A percentile compares a stretch with the other conserved stretches of the same genome.
phyloP scores from a whole-genome alignment of 2,113 vertebrate species.

The Albula glossodonta region DNA sequence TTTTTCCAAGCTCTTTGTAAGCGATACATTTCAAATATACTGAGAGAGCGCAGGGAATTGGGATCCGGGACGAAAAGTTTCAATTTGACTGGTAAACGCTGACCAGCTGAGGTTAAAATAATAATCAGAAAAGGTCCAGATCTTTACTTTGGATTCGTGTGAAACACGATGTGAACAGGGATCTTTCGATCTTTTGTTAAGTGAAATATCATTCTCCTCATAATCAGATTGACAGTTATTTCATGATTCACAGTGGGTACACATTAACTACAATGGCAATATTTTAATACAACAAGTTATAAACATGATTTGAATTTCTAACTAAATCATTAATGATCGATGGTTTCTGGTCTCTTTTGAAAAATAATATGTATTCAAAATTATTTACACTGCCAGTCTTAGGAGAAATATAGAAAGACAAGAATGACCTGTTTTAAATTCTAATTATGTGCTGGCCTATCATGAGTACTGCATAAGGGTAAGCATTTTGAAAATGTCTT shows the following conservation, averaged over 20 bases:
- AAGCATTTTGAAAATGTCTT: too few species aligned
- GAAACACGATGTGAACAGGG: slow-evolving; percentile 28
- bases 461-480: too few species aligned
- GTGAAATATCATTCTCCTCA: not conserved
- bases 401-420: not conserved
- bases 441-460: too few species aligned
- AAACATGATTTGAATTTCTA: not conserved
- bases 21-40: slow-evolving; percentile 54
- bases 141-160: slow-evolving; percentile 30
- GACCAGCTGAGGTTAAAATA: slow-evolving; percentile 35
- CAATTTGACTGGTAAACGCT: slow-evolving; percentile 29
- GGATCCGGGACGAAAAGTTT: slow-evolving; percentile 26
- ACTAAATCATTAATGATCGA: not conserved
- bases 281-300: not conserved
- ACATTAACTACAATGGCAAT: not conserved
- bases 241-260: not conserved
- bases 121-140: slow-evolving; percentile 38
- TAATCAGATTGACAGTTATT: not conserved
- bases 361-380: too few species aligned
- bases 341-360: not conserved
- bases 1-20: slow-evolving; percentile 52
- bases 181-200: not conserved
- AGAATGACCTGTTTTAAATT: not conserved
- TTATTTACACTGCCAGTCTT: too few species aligned
- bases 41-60: not conserved